Conservation (phyloP, 2,888 invertebrate species). For the Morpho helenor region DNA sequence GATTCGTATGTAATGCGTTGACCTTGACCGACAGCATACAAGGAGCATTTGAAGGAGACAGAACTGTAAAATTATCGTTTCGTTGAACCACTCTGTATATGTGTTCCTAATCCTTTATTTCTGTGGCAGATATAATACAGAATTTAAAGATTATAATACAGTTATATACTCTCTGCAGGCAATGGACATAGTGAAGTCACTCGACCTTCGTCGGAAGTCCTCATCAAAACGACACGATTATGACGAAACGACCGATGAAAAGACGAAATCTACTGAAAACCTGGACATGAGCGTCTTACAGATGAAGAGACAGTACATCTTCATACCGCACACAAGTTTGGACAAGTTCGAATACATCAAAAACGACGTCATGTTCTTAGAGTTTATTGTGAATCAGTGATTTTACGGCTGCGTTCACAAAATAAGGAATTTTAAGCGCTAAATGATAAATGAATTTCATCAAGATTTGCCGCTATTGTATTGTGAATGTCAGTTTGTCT, state of each 20-base stretch:
- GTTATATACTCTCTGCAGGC: conserved; percentile 48
- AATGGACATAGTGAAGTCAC: conserved; percentile 81
- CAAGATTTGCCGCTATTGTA: too few relatives aligned
- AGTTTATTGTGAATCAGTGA: conserved; percentile 68
- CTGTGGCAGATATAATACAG: too few relatives aligned
- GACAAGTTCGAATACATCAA: conserved; percentile 80
- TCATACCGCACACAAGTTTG: conserved; percentile 82
- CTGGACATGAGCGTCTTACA: conserved; percentile 56
- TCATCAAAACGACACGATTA: conserved; percentile 60
- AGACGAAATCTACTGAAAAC: conserved; percentile 46
- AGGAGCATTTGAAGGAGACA: too few relatives aligned
- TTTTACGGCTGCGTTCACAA: conserved; percentile 22
- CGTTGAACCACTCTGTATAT: too few relatives aligned
- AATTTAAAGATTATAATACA: too few relatives aligned
- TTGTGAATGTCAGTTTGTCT: too few relatives aligned
- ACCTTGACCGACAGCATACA: too few relatives aligned
- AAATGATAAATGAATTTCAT: too few relatives aligned
- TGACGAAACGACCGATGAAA: conserved; percentile 49
- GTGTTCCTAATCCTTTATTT: too few relatives aligned
- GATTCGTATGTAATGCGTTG: too few relatives aligned
- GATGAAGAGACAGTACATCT: conserved; percentile 79
- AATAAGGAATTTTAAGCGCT: too few relatives aligned
- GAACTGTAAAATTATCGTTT: too few relatives aligned
- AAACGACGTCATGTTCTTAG: conserved; percentile 80
- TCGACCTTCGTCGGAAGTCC: conserved; percentile 69